Evolutionary conservation across 2,797 vertebrate genomes (phyloP).

Genomic region (Poecilia velifera): DNA sequence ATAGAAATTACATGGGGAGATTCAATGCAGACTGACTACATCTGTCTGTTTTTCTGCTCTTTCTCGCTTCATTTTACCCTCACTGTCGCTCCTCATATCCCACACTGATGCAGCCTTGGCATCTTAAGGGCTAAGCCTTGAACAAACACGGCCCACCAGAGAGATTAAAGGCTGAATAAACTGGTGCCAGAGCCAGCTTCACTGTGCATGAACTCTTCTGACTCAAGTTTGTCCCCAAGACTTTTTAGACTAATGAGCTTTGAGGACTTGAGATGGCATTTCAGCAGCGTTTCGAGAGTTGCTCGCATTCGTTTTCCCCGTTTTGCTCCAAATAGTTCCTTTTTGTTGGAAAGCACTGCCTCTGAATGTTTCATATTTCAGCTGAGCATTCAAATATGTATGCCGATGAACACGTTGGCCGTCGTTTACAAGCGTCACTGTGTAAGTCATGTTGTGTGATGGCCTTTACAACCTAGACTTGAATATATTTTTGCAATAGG

Average conservation of each 20-base stretch:
- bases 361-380: constrained; percentile 40
- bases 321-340: constrained; percentile 49
- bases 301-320: constrained; percentile 24
- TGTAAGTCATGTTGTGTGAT: constrained; percentile 40
- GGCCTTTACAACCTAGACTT: constrained; percentile 57
- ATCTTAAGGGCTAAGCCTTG: constrained; percentile 65
- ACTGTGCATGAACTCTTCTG: constrained; percentile 62
- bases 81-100: constrained; percentile 54
- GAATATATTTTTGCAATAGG: constrained; percentile 41
- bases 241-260: constrained; percentile 72
- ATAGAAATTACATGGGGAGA: constrained; percentile 64
- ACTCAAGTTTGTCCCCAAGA: constrained; percentile 70
- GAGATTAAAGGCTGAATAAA: constrained; percentile 72
- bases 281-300: constrained; percentile 63
- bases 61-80: constrained; percentile 42
- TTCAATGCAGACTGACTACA: constrained; percentile 59
- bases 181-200: constrained; percentile 47
- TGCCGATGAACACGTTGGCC: constrained; percentile 32
- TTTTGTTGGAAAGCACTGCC: constrained; percentile 62
- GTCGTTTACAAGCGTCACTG: constrained; percentile 45
- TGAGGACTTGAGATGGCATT: constrained; percentile 73
- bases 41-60: constrained; percentile 46
- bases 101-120: constrained; percentile 49
- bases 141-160: constrained; percentile 72
- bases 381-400: constrained; percentile 38